phyloP scores from a whole-genome alignment of 37 sponge, comb jelly and placozoan species.

The Geodia barretti region DNA sequence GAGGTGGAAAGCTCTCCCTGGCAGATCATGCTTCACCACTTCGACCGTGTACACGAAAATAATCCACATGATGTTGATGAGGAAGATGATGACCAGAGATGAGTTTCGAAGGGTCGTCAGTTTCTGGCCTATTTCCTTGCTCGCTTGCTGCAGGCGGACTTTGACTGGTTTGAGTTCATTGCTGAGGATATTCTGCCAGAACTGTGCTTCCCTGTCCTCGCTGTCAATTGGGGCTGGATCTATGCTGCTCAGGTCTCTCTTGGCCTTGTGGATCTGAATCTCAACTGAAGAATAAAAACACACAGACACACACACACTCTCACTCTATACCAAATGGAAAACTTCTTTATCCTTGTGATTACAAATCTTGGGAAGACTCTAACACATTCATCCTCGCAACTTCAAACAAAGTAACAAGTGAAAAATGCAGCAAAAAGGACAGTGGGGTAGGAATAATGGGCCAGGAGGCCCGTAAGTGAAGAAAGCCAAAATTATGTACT shows the following conservation, averaged over 20 bases:
- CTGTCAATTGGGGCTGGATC: not conserved
- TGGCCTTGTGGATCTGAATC: constrained; percentile 34
- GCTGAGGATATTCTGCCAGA: constrained; percentile 44
- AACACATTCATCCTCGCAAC: no score
- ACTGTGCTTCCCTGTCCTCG: constrained; percentile 24
- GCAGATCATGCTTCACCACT: constrained; percentile 8
- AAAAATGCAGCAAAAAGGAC: no score
- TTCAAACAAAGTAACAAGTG: no score
- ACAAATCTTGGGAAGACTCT: no score
- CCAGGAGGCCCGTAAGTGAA: no score
- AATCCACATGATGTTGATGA: constrained; percentile 59
- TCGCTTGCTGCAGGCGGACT: constrained; percentile 21
- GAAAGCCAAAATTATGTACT: no score
- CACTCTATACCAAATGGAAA: no score
- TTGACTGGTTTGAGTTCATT: constrained; percentile 43
- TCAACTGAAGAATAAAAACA: constrained; percentile 35
- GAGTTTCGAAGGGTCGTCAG: constrained; percentile 36
- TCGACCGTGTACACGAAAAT: constrained; percentile 23
- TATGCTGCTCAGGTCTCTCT: constrained; percentile 16
- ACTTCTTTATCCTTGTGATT: no score
- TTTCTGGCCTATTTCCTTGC: constrained; percentile 18
- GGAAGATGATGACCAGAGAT: constrained; percentile 21
- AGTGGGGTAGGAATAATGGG: no score
- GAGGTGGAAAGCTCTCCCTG: constrained; percentile 11
- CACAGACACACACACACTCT: no score